phyloP scores from a whole-genome alignment of 2,888 invertebrate genomes.

The Zaprionus lineosus region DNA sequence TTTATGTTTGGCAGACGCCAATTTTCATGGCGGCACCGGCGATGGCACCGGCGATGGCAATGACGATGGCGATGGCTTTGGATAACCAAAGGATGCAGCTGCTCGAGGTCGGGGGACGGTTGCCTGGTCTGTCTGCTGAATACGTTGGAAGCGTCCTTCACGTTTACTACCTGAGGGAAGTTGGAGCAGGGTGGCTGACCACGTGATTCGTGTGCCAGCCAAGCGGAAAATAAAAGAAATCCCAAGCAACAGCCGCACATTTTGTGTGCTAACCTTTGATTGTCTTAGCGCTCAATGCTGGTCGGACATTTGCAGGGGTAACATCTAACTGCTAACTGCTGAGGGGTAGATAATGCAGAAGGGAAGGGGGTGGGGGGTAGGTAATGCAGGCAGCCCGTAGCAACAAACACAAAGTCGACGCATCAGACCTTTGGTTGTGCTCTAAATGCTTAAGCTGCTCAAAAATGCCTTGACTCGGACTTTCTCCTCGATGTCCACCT shows the following conservation, averaged over 20 bases:
- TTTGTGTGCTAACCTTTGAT: constrained; percentile 72
- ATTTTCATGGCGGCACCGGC: constrained; percentile 75
- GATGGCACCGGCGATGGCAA: constrained; percentile 20
- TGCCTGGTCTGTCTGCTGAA: constrained; percentile 12
- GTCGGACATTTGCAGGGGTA: constrained; percentile 52
- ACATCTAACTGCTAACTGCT: constrained; percentile 25
- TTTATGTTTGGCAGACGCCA: constrained; percentile 79
- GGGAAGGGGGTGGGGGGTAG: constrained; percentile 10
- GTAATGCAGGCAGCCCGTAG: constrained; percentile 4
- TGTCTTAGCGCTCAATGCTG: constrained; percentile 68
- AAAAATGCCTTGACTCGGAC: constrained; percentile 45
- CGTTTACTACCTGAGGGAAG: background rate
- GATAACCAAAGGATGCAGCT: constrained; percentile 53
- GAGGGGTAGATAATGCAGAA: background rate
- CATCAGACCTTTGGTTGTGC: constrained; percentile 30
- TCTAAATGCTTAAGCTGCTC: constrained; percentile 60
- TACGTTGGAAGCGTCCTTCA: constrained; percentile 16
- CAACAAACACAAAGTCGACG: background rate
- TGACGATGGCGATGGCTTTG: background rate
- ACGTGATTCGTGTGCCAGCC: constrained; percentile 57
- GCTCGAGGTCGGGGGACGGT: constrained; percentile 1
- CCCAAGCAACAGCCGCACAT: constrained; percentile 35
- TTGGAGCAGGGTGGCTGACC: constrained; percentile 33
- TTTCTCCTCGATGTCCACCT: constrained; percentile 7
- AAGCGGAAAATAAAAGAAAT: constrained; percentile 70